A percentile compares a stretch with the other conserved stretches of the same genome.
Conservation (phyloP, 1,140 invertebrate species). For the Eciton burchellii region DNA sequence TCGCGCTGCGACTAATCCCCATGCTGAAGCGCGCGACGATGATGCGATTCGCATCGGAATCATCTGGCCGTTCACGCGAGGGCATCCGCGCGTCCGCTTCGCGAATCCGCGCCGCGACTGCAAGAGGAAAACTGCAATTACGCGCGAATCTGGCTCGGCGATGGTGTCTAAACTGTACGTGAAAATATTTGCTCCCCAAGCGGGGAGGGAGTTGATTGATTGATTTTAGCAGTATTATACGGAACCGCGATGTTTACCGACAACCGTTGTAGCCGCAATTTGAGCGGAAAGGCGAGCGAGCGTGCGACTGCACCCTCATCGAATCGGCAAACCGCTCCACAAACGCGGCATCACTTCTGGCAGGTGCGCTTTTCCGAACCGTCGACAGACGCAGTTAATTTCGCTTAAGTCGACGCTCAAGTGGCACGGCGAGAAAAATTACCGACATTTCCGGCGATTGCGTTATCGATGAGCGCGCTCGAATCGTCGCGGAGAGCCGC, state of each 20-base stretch:
- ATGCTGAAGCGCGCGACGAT: too few species aligned
- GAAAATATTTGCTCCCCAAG: conserved; percentile 5
- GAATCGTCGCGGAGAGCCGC: not conserved
- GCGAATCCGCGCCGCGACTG: too few species aligned
- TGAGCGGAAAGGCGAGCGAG: conserved; percentile 25
- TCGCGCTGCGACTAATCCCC: too few species aligned
- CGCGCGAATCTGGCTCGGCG: not conserved
- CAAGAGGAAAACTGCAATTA: conserved; percentile 25
- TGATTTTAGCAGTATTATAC: conserved; percentile 32
- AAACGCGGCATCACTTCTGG: conserved; percentile 5
- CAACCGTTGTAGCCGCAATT: conserved; percentile 25
- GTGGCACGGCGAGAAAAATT: not conserved
- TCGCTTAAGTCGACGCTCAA: not conserved
- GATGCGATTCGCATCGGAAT: too few species aligned
- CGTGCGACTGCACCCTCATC: too few species aligned
- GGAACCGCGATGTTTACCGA: conserved; percentile 33
- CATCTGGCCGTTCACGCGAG: too few species aligned
- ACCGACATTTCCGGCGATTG: not conserved
- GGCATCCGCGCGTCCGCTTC: too few species aligned
- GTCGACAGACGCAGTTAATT: not conserved
- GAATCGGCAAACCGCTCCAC: not conserved
- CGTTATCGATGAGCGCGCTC: conserved; percentile 15
- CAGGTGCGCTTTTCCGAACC: conserved; percentile 11
- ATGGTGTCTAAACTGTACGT: not conserved
- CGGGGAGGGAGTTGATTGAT: conserved; percentile 34